Base-by-base conservation (phyloP, 2,888 invertebrate species). In the Cylindroiulus punctatus region DNA sequence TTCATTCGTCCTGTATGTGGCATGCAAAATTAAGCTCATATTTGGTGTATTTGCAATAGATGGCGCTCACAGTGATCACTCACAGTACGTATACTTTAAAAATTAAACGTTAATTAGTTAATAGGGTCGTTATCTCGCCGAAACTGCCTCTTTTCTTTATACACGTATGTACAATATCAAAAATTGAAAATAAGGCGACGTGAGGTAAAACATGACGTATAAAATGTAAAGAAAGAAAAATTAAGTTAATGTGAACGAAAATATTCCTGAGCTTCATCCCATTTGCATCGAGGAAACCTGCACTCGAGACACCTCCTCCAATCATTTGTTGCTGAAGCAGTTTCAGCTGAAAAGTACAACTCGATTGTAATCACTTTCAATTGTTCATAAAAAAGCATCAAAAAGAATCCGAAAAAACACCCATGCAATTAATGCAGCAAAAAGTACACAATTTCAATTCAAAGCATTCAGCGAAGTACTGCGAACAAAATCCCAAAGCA, bases 181-280 rank as follows among this genome's bases (percentile, higher is more conserved):
- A 65, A 65, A 65, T 65, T 26, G 65, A 65, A 65, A 65, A 65
- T 22, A 65, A 65, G 65, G 65, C 65, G 7, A 65, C 5, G n/a
- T n/a, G 57, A n/a, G n/a, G 40, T 40, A 40, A 40, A 8, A 12
- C 26, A 65, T 4, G 22, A 22, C 26, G 22, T 8, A 65, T 26
- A 8, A 65, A 4, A 8, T 26, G 3, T 65, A 42, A 85, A 26
- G 36, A 81, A 47, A 82, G 32, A 81, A 52, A n/a, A 81, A 44
- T 47, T 30, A 86, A 57, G 30, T 83, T 30, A 40, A 65, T 65
- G 57, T 76, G 84, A 42, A 10, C 40, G 26, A 81, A 86, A 86
- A 26, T 82, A 86, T n/a, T 84, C 76, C 76, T 84, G 65, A 36
- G 86, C 86, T 76, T 84, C 84, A 40, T 65, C 81, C 86, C 86